These are phyloP conservation scores for Pelmatolapia mariae DNA, from an alignment of 2,113 vertebrate genomes.

Conservation along the genomic window DNA sequence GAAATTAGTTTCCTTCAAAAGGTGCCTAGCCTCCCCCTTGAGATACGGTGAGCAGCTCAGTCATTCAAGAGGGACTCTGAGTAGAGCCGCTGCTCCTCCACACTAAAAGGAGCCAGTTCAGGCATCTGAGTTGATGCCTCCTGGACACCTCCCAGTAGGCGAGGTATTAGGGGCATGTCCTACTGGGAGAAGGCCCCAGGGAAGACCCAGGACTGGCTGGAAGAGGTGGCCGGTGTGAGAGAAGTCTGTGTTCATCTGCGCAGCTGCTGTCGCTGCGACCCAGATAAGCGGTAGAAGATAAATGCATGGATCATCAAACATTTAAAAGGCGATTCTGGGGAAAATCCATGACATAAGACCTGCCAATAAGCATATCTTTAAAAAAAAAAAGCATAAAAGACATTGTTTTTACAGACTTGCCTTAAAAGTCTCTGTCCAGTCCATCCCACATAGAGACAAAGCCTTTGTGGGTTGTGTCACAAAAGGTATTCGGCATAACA, in stretches of 20 bases:
- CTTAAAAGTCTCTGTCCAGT: background rate
- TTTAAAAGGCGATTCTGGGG: rapidly evolving
- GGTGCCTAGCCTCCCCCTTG: background rate
- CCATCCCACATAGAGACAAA: background rate
- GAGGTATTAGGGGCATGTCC: background rate
- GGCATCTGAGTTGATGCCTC: background rate
- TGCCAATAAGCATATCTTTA: background rate
- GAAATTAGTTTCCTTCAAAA: background rate
- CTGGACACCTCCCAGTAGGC: background rate
- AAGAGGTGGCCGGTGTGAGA: background rate
- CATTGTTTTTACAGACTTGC: background rate
- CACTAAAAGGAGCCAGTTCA: background rate
- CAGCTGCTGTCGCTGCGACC: background rate
- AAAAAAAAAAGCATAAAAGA: background rate
- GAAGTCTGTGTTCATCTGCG: background rate
- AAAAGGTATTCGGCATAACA: background rate
- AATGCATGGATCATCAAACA: background rate
- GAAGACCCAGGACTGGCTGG: background rate
- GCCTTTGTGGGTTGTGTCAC: background rate
- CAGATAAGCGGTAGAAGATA: background rate
- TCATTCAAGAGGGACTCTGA: background rate
- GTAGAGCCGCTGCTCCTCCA: background rate
- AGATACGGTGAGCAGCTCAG: background rate
- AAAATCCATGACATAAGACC: background rate
- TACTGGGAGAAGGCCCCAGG: background rate